Evolutionary conservation across 2,888 invertebrate genomes (phyloP).

Genomic region (Zygogramma bicolorata): DNA sequence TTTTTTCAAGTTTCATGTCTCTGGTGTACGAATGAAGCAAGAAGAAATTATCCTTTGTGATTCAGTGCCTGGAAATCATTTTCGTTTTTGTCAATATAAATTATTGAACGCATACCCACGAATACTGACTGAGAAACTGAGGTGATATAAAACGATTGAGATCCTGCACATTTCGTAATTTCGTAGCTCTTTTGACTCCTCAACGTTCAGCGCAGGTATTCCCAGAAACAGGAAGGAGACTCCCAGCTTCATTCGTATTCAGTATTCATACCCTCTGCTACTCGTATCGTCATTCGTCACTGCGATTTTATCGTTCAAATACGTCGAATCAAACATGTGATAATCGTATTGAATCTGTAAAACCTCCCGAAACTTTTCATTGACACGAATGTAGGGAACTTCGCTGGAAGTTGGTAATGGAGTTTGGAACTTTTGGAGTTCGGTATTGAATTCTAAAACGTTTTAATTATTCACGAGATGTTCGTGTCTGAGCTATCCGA

Average conservation of each 20-base stretch:
- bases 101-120: no score
- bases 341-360: background rate
- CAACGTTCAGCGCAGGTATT: no score
- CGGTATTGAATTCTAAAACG: background rate
- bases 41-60: no score
- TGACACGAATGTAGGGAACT: constrained; percentile 14
- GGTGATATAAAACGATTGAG: no score
- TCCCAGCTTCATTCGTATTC: background rate
- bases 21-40: no score
- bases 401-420: constrained; percentile 7
- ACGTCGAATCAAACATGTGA: constrained; percentile 19
- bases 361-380: background rate
- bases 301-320: background rate
- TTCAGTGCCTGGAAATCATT: no score
- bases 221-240: background rate
- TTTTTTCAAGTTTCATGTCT: no score
- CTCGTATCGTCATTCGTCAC: background rate
- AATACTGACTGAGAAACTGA: no score
- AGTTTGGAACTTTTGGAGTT: constrained; percentile 13
- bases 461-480: background rate
- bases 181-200: no score
- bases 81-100: no score
- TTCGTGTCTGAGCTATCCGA: background rate
- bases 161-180: no score
- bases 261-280: background rate